Evolutionary conservation across 1,140 invertebrate genomes (phyloP).

Genomic region (Lepidotrigona ventralis): DNA sequence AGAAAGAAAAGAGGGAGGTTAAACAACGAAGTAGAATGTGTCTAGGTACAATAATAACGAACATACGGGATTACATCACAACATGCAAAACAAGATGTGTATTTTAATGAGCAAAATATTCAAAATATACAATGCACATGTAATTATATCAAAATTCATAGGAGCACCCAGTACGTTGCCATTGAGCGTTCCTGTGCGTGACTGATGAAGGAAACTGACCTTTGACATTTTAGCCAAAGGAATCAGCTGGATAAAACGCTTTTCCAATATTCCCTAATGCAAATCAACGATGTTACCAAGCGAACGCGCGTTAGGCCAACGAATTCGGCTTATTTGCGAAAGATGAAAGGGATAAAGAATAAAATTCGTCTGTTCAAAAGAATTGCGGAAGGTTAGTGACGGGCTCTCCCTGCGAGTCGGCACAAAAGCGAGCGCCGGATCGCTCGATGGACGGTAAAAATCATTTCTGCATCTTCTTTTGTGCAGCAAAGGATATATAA

Average conservation of each 20-base stretch:
- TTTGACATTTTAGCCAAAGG: conserved; percentile 23
- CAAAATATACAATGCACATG: neutral
- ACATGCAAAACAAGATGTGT: neutral
- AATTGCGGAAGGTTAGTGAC: conserved; percentile 8
- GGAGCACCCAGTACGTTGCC: neutral
- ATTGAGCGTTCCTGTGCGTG: neutral
- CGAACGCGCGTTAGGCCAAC: neutral
- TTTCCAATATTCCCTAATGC: neutral
- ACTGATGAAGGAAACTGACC: conserved; percentile 18
- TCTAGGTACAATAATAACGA: neutral
- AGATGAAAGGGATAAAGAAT: conserved; percentile 7
- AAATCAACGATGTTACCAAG: conserved; percentile 12
- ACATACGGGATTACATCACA: neutral
- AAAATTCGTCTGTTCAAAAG: conserved; percentile 30
- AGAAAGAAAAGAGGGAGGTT: neutral
- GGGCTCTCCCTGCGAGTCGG: neutral
- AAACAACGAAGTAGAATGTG: neutral
- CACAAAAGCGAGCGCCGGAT: conserved; percentile 19
- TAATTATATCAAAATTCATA: conserved; percentile 22
- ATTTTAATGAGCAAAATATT: neutral
- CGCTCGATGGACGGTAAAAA: conserved; percentile 39
- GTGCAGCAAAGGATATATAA: conserved; percentile 1
- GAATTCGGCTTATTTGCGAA: conserved; percentile 2
- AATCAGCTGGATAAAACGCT: neutral
- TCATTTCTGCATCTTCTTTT: neutral